phyloP scores from a whole-genome alignment of 64 coral and sea anemone species.

The Platygyra sinensis region DNA sequence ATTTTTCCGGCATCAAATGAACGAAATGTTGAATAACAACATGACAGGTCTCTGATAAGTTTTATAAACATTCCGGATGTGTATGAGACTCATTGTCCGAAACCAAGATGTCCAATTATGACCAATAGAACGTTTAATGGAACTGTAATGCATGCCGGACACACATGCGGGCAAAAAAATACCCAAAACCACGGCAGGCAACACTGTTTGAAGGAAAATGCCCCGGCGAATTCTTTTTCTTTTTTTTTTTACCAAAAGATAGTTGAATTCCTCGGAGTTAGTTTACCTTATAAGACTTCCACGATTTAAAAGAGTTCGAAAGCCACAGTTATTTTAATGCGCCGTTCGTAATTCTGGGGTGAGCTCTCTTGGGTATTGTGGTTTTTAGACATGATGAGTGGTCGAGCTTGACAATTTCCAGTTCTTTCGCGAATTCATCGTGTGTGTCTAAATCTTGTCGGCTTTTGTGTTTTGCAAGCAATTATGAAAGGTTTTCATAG shows the following conservation, averaged over 20 bases:
- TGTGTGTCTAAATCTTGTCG: not conserved
- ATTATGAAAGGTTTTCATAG: conserved; percentile 6
- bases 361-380: not conserved
- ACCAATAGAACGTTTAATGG: not conserved
- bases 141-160: not conserved
- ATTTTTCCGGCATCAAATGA: not conserved
- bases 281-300: not conserved
- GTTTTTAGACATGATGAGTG: not conserved
- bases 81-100: not conserved
- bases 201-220: not conserved
- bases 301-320: not conserved
- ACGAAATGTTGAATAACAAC: not conserved
- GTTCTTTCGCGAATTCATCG: not conserved
- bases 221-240: not conserved
- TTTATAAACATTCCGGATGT: not conserved
- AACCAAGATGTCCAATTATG: not conserved
- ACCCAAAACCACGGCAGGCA: not conserved
- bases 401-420: not conserved
- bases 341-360: not conserved
- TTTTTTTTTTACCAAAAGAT: too few species aligned
- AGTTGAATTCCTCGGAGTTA: too few species aligned
- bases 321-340: not conserved
- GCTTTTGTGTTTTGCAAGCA: not conserved
- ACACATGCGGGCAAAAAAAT: not conserved
- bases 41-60: not conserved